Evolutionary conservation across 92 coral and sea anemone genomes (phyloP), one percentile per base, ranked within the genome.

Genomic region (Metridium senile): DNA sequence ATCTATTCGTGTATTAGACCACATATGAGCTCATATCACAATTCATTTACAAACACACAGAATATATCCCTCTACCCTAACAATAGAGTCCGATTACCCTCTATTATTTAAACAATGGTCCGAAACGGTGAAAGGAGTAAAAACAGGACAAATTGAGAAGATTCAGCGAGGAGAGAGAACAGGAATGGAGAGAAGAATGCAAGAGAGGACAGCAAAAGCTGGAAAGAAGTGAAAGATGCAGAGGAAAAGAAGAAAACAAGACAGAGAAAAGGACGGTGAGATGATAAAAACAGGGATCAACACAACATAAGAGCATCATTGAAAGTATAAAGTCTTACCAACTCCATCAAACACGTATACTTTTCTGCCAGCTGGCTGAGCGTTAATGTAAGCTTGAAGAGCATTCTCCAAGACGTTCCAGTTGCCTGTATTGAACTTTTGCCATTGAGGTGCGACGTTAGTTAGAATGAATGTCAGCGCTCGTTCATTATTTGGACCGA

Each of bases 371-470:
- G 16, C 51, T n/a, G n/a, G n/a, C n/a, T 27, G 27, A 35, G 25
- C 31, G 17, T 2, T 13, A 6, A 70, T 54, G 45, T 45, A 61
- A 16, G 1, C 27, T 59, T 70, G 32, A 10, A 74, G 49, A 17
- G 69, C 80, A 10, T 28, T 46, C 27, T 74, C 80, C 13, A 74
- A 17, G 13, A 13, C 54, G 0, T 26, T 26, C 80, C 80, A 74
- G 67, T 74, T 74, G 33, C 18, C 49, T 25, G 51, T 34, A 53
- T 74, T 74, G 33, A 74, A 61, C 20, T 17, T 26, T 33, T 78
- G 83, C 83, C 83, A 78, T 29, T 68, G 78, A 17, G 83, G 83
- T 43, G 78, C 83, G 20, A 68, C 68, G 52, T 78, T 78, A 13
- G 83, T 78, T 11, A 31, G 43, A 1, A 78, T 68, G 67, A 78